Evolutionary conservation across 2,888 invertebrate genomes (phyloP).

Genomic region (Chelonus formosanus): DNA sequence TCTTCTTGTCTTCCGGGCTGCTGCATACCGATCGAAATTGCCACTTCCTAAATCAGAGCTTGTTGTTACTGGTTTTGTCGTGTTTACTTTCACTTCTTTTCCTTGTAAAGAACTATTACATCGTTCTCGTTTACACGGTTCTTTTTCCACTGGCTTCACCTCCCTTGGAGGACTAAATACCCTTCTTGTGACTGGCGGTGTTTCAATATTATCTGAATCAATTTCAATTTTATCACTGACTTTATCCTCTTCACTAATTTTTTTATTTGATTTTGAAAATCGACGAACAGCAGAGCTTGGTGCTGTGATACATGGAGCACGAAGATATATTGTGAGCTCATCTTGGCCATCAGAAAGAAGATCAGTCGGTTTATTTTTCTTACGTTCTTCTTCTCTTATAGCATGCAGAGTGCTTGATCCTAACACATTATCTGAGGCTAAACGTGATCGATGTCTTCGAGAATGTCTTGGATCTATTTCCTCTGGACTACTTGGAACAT

Average conservation of each 20-base stretch:
- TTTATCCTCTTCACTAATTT: slow-evolving; percentile 47
- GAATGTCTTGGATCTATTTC: slow-evolving; percentile 72
- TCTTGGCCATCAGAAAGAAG: slow-evolving; percentile 48
- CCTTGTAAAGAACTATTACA: slow-evolving; percentile 55
- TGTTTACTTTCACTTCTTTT: slow-evolving; percentile 43
- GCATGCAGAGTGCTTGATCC: slow-evolving; percentile 63
- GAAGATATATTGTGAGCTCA: slow-evolving; percentile 59
- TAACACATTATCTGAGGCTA: slow-evolving; percentile 60
- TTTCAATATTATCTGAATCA: slow-evolving; percentile 90
- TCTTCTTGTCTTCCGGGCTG: slow-evolving; percentile 81
- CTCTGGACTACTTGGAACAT: slow-evolving; percentile 72
- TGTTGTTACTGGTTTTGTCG: slow-evolving; percentile 42
- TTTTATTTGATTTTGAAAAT: slow-evolving; percentile 50
- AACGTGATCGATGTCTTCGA: slow-evolving; percentile 64
- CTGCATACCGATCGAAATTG: slow-evolving; percentile 86
- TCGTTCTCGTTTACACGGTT: slow-evolving; percentile 58
- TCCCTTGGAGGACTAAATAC: slow-evolving; percentile 73
- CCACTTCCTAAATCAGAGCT: slow-evolving; percentile 57
- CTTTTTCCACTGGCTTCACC: slow-evolving; percentile 65
- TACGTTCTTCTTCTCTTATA: slow-evolving; percentile 62
- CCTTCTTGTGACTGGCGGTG: slow-evolving; percentile 83
- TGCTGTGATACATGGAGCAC: slow-evolving; percentile 50
- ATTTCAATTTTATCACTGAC: slow-evolving; percentile 79
- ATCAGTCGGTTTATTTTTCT: slow-evolving; percentile 56
- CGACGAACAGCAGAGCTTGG: slow-evolving; percentile 47